Evolutionary conservation across 1,140 invertebrate species (phyloP).

Genomic region (Ditylenchus dipsaci): DNA sequence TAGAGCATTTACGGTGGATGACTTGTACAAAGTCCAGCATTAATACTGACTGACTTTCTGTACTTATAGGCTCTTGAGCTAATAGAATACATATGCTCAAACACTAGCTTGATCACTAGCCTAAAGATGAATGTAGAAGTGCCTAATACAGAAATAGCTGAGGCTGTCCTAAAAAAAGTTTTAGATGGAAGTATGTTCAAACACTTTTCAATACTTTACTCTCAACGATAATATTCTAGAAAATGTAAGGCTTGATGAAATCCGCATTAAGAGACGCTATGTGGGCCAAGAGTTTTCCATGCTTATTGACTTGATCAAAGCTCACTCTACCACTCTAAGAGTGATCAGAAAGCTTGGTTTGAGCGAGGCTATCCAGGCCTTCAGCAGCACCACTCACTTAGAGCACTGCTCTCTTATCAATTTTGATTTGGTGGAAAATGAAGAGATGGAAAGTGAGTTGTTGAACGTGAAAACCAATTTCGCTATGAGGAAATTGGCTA

Average conservation of each 20-base stretch:
- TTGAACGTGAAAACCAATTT: conserved; percentile 30
- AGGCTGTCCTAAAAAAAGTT: conserved; percentile 14
- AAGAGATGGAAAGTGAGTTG: conserved; percentile 26
- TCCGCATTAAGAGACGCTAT: conserved; percentile 40
- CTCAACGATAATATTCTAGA: too few species aligned
- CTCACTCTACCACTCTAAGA: conserved; percentile 36
- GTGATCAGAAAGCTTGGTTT: conserved; percentile 40
- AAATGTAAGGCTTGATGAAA: conserved; percentile 42
- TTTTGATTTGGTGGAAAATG: conserved; percentile 42
- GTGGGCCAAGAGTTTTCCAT: conserved; percentile 36
- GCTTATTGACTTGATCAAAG: conserved; percentile 35
- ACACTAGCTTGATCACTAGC: conserved; percentile 8
- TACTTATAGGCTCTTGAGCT: conserved; percentile 17
- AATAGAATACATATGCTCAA: conserved; percentile 15
- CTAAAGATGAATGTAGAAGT: conserved; percentile 31
- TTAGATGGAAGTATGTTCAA: conserved; percentile 5
- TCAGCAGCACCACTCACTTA: conserved; percentile 38
- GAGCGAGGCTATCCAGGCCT: conserved; percentile 34
- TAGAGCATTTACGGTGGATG: too few species aligned
- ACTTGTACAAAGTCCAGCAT: too few species aligned
- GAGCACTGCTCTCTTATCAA: conserved; percentile 49
- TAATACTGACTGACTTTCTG: too few species aligned
- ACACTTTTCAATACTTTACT: too few species aligned
- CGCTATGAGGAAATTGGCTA: conserved; percentile 36
- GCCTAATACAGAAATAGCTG: conserved; percentile 15